Evolutionary conservation across 2,888 invertebrate genomes (phyloP), one percentile per base, ranked within the genome.

Genomic region (Synanthedon myopaeformis): DNA sequence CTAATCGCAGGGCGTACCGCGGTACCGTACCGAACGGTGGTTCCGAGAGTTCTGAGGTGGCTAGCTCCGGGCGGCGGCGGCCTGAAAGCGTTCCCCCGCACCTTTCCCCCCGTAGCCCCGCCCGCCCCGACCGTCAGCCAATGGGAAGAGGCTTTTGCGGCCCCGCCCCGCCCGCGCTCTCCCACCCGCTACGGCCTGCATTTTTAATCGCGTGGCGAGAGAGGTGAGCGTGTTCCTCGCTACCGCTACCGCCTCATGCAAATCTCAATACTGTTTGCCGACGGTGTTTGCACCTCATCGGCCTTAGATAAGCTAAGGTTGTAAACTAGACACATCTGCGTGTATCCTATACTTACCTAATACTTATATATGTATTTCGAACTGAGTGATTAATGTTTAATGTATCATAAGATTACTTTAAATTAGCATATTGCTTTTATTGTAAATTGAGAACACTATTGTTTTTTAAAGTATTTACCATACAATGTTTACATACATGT

Each of bases 181-280:
- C 73, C 76, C 77, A 65, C 80, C 80, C 82, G 79, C 80, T 74
- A 69, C 71, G 70, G 71, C 79, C 82, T 84, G 85, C 84, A 85
- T 85, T 83, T 84, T 84, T 83, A 85, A 85, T 86, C 82, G 83
- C 76, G 76, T 70, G 79, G 78, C 82, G 79, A 74, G 73, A 73
- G 78, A 78, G 73, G 71, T 73, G 78, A 78, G 69, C 83, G 84
- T 72, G 70, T 74, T 74, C 73, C 77, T 70, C 74, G 71, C 69
- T 72, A 66, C 72, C 75, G 74, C 64, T 66, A 74, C 65, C 65
- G 69, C 67, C 70, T 69, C 79, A 83, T 86, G 84, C 80, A 79
- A 84, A 84, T 84, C 82, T 79, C 76, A 80, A 76, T 77, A 76
- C 74, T 84, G 83, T 82, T 83, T 85, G 82, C 83, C 84, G 82